phyloP scores from a whole-genome alignment of 2,113 vertebrate species.

The Eudyptes chrysolophus region DNA sequence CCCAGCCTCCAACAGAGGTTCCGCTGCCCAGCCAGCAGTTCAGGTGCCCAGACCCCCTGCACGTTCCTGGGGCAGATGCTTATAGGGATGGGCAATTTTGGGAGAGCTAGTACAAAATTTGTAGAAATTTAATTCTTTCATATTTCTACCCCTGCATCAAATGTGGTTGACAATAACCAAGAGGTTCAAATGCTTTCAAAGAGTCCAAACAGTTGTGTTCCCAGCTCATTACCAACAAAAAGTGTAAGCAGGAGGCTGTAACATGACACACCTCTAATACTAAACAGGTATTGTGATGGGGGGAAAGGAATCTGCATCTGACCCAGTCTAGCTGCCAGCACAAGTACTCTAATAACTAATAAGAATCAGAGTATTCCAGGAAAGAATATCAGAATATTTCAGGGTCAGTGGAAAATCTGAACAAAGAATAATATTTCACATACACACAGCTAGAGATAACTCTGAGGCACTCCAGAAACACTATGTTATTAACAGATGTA shows the following conservation, averaged over 20 bases:
- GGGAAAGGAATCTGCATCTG: background rate
- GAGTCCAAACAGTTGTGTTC: background rate
- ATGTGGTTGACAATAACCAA: background rate
- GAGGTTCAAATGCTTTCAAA: background rate
- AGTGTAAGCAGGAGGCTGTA: background rate
- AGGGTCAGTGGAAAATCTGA: background rate
- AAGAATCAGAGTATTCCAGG: background rate
- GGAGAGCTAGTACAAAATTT: background rate
- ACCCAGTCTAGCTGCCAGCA: background rate
- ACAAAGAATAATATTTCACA: background rate
- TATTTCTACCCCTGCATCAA: background rate
- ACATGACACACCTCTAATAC: background rate
- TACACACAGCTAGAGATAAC: background rate
- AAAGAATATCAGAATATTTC: background rate
- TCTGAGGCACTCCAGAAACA: background rate
- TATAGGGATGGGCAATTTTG: background rate
- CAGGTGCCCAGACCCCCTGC: background rate
- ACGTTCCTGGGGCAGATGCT: background rate
- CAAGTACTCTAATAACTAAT: background rate
- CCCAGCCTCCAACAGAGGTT: accelerated
- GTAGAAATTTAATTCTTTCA: background rate
- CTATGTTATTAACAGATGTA: background rate
- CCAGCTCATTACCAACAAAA: background rate
- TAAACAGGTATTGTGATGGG: background rate
- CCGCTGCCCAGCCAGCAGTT: background rate